These are phyloP conservation scores for Scrobipalpa costella DNA, from an alignment of 2,888 invertebrate genomes.

Conservation along the genomic window DNA sequence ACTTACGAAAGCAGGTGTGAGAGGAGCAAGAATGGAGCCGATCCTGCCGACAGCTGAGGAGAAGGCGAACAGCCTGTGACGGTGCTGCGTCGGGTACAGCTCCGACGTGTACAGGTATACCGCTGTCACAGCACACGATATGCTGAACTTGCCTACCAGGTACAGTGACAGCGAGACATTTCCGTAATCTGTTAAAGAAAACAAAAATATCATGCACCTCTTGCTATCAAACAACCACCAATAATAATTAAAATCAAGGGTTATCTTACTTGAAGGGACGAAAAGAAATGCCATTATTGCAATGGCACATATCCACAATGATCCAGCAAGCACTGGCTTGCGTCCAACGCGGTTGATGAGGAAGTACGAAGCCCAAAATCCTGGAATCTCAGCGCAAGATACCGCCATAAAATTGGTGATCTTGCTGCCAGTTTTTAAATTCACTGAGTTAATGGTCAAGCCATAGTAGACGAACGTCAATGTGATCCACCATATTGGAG, in stretches of 20 bases:
- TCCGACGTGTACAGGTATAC: constrained; percentile 84
- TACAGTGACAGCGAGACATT: constrained; percentile 65
- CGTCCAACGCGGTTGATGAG: constrained; percentile 83
- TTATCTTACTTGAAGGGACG: constrained; percentile 73
- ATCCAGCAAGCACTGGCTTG: constrained; percentile 79
- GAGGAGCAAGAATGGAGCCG: constrained; percentile 84
- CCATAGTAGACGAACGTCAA: constrained; percentile 90
- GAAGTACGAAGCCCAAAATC: constrained; percentile 82
- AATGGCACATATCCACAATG: constrained; percentile 81
- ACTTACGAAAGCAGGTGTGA: constrained; percentile 83
- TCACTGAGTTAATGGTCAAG: constrained; percentile 87
- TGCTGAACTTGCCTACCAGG: constrained; percentile 81
- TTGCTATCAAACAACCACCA: no score
- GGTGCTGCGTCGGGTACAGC: constrained; percentile 83
- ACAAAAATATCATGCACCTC: no score
- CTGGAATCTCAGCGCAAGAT: constrained; percentile 85
- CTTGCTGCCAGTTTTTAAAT: constrained; percentile 82
- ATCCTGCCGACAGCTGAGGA: constrained; percentile 85
- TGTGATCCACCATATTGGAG: constrained; percentile 89
- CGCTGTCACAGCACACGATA: constrained; percentile 82
- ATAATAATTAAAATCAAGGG: no score
- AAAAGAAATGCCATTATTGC: constrained; percentile 66
- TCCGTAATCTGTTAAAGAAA: no score
- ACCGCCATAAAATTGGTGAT: constrained; percentile 87
- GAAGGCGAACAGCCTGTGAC: constrained; percentile 82